Conservation (phyloP, 2,113 vertebrate species). For the Rhipidura dahli region DNA sequence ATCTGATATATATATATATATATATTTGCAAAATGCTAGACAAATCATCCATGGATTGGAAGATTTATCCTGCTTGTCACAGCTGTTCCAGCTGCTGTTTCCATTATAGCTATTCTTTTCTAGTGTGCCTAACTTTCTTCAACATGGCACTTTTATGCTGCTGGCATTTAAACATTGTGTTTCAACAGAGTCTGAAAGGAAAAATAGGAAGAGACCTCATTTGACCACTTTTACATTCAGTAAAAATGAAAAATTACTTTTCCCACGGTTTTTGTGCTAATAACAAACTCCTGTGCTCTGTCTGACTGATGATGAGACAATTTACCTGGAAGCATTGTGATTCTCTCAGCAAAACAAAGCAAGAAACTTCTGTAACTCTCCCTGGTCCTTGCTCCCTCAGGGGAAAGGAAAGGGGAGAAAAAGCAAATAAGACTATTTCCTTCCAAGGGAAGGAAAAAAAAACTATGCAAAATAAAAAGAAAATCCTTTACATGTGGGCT, state of each 20-base stretch:
- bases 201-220: not conserved
- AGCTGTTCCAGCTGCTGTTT: not conserved
- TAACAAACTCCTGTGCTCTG: not conserved
- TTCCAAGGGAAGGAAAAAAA: not conserved
- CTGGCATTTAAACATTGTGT: not conserved
- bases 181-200: not conserved
- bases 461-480: not conserved
- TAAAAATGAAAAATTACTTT: constrained; percentile 32
- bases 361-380: not conserved
- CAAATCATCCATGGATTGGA: not conserved
- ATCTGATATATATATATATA: not conserved
- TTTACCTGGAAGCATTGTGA: constrained; percentile 18
- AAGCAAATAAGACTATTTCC: not conserved
- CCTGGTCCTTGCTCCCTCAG: not conserved
- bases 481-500: not conserved
- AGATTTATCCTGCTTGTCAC: constrained; percentile 1
- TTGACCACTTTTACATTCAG: not conserved
- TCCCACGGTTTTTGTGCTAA: not conserved
- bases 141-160: not conserved
- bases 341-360: constrained; percentile 17
- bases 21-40: constrained; percentile 20
- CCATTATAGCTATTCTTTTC: not conserved
- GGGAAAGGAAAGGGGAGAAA: not conserved
- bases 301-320: not conserved
- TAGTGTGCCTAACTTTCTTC: not conserved